These are phyloP conservation scores for Blennius ocellaris DNA, from an alignment of 2,113 vertebrate genomes.

Conservation along the genomic window DNA sequence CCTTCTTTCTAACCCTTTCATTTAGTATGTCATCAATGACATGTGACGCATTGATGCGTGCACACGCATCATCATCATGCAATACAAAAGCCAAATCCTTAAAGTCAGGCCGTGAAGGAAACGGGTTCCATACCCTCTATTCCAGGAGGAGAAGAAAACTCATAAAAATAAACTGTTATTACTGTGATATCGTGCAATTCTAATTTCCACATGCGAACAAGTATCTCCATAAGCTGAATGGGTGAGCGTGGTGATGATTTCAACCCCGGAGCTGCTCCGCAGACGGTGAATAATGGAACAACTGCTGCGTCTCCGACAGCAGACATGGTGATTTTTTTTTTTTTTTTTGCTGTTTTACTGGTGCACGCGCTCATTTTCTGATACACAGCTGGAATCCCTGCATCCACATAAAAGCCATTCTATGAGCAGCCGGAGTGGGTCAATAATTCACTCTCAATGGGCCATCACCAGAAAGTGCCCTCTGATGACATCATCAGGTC, in stretches of 20 bases:
- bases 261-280: constrained; percentile 50
- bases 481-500: constrained; percentile 62
- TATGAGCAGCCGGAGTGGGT: constrained; percentile 52
- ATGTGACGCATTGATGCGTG: background rate
- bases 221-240: constrained; percentile 17
- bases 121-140: background rate
- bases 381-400: constrained; percentile 67
- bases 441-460: constrained; percentile 70
- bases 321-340: constrained; percentile 41
- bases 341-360: constrained; percentile 20
- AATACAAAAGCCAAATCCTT: background rate
- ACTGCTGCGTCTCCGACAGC: constrained; percentile 47
- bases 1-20: constrained; percentile 6
- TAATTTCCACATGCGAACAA: constrained; percentile 26
- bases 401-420: constrained; percentile 59
- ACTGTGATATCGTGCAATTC: background rate
- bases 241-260: constrained; percentile 39
- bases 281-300: constrained; percentile 66
- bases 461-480: constrained; percentile 44
- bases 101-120: background rate
- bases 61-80: background rate
- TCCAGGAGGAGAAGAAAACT: background rate
- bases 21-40: background rate
- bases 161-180: background rate
- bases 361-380: constrained; percentile 34